Evolutionary conservation across 2,888 invertebrate genomes (phyloP).

Genomic region (Noctua janthina): DNA sequence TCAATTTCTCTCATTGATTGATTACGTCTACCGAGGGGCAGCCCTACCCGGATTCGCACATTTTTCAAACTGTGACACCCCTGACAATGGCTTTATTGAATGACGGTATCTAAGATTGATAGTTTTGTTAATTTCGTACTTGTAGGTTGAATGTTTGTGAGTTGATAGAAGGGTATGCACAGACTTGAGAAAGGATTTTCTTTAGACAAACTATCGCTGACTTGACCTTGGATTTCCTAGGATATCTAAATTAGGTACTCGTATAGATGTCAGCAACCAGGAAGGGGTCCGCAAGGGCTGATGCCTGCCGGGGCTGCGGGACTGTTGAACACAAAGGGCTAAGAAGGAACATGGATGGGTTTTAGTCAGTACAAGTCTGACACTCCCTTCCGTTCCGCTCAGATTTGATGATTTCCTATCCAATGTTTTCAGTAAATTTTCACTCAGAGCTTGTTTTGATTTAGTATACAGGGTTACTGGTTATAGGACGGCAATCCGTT

Average conservation of each 20-base stretch:
- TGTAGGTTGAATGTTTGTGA: constrained; percentile 34
- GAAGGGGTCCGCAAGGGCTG: too few species aligned
- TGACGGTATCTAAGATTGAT: constrained; percentile 71
- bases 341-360: background rate
- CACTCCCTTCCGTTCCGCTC: too few species aligned
- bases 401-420: too few species aligned
- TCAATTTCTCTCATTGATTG: constrained; percentile 80
- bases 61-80: constrained; percentile 76
- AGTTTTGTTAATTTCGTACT: constrained; percentile 72
- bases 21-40: constrained; percentile 70
- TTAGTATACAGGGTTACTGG: background rate
- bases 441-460: background rate
- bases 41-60: constrained; percentile 72
- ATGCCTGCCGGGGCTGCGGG: too few species aligned
- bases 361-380: too few species aligned
- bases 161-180: constrained; percentile 1
- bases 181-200: background rate
- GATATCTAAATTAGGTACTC: background rate
- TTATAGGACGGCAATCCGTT: too few species aligned
- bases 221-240: background rate
- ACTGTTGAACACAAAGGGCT: too few species aligned
- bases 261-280: too few species aligned
- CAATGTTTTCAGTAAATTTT: background rate
- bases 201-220: background rate
- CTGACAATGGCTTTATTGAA: constrained; percentile 77